A percentile compares a stretch with the other conserved stretches of the same genome.
These are phyloP conservation scores for Stenchaetothrips biformis DNA, from an alignment of 2,888 invertebrate species.

Conservation along the genomic window DNA sequence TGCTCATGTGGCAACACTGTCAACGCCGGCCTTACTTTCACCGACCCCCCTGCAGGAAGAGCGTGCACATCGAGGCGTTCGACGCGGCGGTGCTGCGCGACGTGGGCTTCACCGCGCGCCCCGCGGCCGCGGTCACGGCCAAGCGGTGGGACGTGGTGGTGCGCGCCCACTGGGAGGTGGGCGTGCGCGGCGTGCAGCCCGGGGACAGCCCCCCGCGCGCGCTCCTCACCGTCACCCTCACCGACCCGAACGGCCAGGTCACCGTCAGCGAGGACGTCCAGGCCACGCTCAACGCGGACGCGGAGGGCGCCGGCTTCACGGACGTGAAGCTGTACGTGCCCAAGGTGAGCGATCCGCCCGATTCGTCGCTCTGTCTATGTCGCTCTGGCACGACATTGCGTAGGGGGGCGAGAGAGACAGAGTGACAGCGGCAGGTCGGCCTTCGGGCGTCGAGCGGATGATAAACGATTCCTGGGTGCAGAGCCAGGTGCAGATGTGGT, in stretches of 20 bases:
- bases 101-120: constrained; percentile 26
- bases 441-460: too few species aligned
- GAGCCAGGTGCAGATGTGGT: constrained; percentile 67
- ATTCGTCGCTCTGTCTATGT: too few species aligned
- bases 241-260: not conserved
- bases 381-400: too few species aligned
- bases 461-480: too few species aligned
- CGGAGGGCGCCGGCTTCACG: not conserved
- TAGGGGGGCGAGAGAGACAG: too few species aligned
- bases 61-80: constrained; percentile 61
- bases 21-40: too few species aligned
- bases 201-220: not conserved
- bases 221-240: not conserved
- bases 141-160: too few species aligned
- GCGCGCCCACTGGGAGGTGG: not conserved
- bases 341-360: not conserved
- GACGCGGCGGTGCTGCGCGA: constrained; percentile 60
- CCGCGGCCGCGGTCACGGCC: not conserved
- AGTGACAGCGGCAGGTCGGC: too few species aligned
- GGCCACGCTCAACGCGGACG: not conserved
- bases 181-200: not conserved
- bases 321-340: not conserved
- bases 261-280: not conserved
- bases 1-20: too few species aligned
- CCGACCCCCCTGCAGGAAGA: constrained; percentile 54